phyloP scores from a whole-genome alignment of 2,797 vertebrate species.

The Sebastes nivosus region DNA sequence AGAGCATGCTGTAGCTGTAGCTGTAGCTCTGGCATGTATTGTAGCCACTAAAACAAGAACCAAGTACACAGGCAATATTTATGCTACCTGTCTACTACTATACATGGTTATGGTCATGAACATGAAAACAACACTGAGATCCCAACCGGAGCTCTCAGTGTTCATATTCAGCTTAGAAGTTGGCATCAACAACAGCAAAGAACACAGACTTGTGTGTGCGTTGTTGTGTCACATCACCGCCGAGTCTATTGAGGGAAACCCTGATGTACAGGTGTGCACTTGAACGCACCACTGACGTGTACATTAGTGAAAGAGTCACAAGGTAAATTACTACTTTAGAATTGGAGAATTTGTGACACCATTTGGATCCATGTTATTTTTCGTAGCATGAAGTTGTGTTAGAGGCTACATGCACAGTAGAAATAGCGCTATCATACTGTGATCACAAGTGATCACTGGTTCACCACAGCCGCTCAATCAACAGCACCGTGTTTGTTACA shows the following conservation, averaged over 20 bases:
- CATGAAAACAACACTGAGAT: neutral
- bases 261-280: neutral
- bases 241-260: neutral
- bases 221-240: neutral
- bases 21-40: slow-evolving; percentile 49
- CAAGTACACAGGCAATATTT: neutral
- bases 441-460: slow-evolving; percentile 57
- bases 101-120: neutral
- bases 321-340: neutral
- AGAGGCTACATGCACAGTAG: slow-evolving; percentile 47
- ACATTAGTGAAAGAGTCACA: neutral
- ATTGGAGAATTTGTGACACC: neutral
- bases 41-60: slow-evolving; percentile 55
- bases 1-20: slow-evolving; percentile 68
- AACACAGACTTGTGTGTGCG: neutral
- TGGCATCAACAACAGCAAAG: neutral
- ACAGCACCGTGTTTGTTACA: neutral
- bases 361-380: neutral
- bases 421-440: slow-evolving; percentile 10
- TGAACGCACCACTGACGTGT: neutral
- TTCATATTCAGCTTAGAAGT: neutral
- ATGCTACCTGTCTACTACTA: neutral
- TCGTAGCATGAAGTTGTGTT: slow-evolving; percentile 18
- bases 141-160: neutral
- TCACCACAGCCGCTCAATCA: slow-evolving; percentile 7